Conservation (phyloP, 2,113 vertebrate genomes). For the Lipophrys pholis region DNA sequence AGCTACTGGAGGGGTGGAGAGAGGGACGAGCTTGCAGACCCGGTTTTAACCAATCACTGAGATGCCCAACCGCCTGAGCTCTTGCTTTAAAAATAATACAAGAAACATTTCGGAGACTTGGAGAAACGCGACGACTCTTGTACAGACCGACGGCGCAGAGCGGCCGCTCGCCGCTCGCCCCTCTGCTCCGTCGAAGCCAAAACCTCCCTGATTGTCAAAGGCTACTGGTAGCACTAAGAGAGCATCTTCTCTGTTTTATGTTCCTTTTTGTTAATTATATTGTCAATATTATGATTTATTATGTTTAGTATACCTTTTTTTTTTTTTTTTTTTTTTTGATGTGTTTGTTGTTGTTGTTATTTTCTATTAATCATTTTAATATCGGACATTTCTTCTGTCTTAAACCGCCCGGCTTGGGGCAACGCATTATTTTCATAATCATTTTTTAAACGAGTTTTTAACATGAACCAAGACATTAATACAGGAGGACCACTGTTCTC, state of each 20-base stretch:
- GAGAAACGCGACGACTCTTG: constrained; percentile 67
- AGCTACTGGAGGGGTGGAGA: constrained; percentile 75
- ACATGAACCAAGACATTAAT: constrained; percentile 79
- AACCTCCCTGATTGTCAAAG: constrained; percentile 74
- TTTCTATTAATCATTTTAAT: constrained; percentile 80
- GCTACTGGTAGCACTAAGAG: constrained; percentile 82
- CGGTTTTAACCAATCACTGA: constrained; percentile 71
- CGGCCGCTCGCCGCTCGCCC: constrained; percentile 31
- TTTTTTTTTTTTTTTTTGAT: too few species aligned
- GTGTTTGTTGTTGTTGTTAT: constrained; percentile 56
- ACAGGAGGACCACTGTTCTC: constrained; percentile 79
- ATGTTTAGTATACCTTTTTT: constrained; percentile 62
- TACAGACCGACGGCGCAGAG: constrained; percentile 71
- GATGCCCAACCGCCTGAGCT: constrained; percentile 66
- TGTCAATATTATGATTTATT: constrained; percentile 70
- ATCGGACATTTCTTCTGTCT: constrained; percentile 78
- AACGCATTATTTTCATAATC: constrained; percentile 72
- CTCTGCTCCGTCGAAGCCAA: constrained; percentile 69
- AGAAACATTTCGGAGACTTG: constrained; percentile 55
- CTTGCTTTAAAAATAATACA: constrained; percentile 73
- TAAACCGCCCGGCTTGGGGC: constrained; percentile 67
- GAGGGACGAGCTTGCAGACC: constrained; percentile 75
- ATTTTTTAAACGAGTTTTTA: constrained; percentile 73
- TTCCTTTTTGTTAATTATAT: constrained; percentile 53
- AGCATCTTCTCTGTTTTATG: constrained; percentile 42